These are phyloP conservation scores for Drosophila novamexicana DNA, from an alignment of 1,140 invertebrate species.

Conservation along the genomic window DNA sequence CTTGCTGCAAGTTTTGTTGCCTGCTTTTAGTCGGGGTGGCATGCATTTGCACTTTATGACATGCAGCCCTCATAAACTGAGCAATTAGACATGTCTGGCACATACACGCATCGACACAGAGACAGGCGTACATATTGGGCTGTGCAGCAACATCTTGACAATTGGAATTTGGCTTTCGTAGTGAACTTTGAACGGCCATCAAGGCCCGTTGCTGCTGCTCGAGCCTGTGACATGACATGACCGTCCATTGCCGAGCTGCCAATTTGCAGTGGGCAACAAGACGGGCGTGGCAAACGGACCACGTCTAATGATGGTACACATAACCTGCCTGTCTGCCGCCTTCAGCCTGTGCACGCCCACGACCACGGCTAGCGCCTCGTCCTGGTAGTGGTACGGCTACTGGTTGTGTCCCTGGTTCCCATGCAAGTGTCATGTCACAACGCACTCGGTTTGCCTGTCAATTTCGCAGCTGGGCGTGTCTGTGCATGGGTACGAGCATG, in stretches of 20 bases:
- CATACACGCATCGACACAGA: not conserved
- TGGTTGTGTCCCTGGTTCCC: constrained; percentile 38
- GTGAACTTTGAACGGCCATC: constrained; percentile 76
- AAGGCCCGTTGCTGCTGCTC: constrained; percentile 38
- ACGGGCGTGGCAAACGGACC: constrained; percentile 80
- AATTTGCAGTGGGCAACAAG: constrained; percentile 66
- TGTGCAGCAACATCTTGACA: constrained; percentile 61
- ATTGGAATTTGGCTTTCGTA: constrained; percentile 72
- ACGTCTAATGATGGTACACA: constrained; percentile 81
- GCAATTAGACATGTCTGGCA: constrained; percentile 74
- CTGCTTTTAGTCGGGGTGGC: constrained; percentile 41
- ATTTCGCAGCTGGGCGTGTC: constrained; percentile 80
- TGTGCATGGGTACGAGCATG: constrained; percentile 58
- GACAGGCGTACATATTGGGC: not conserved
- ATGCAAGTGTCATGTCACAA: constrained; percentile 78
- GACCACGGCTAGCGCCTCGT: constrained; percentile 28
- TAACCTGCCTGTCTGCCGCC: constrained; percentile 57
- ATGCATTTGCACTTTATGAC: constrained; percentile 71
- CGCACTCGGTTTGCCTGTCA: constrained; percentile 76
- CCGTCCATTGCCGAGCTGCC: constrained; percentile 72
- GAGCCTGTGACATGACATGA: constrained; percentile 72
- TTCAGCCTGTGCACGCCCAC: constrained; percentile 21
- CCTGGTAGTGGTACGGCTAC: constrained; percentile 13
- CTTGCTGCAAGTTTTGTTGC: constrained; percentile 48
- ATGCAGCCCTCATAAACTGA: constrained; percentile 67